phyloP scores from a whole-genome alignment of 2,113 vertebrate species.

The Octodon degus region DNA sequence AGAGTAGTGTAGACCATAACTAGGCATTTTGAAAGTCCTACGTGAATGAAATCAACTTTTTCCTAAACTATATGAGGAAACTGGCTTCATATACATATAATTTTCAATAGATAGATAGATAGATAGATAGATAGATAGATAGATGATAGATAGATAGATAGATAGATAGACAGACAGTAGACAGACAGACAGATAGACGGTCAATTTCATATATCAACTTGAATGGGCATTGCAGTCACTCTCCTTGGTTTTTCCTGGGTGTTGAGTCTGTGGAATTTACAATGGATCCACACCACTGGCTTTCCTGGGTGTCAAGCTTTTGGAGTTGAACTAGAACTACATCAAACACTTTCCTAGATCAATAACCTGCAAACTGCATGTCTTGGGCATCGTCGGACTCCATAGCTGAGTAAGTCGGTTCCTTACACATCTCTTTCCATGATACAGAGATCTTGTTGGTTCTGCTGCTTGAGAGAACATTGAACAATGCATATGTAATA shows the following conservation, averaged over 20 bases:
- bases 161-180: no score
- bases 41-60: conserved; percentile 24
- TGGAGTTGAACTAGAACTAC: not conserved
- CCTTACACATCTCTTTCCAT: not conserved
- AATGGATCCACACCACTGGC: not conserved
- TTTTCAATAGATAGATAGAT: no score
- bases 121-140: no score
- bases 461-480: not conserved
- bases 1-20: not conserved
- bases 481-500: not conserved
- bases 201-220: not conserved
- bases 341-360: not conserved
- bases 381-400: not conserved
- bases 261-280: not conserved
- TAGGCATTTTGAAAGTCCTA: conserved; percentile 48
- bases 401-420: not conserved
- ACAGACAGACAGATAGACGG: no score
- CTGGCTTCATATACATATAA: not conserved
- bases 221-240: not conserved
- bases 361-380: not conserved
- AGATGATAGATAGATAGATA: no score
- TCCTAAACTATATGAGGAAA: not conserved
- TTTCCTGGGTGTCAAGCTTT: not conserved
- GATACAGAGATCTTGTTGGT: not conserved
- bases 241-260: not conserved